A percentile compares a stretch with the other conserved stretches of the same genome.
Evolutionary conservation across 1,140 invertebrate species (phyloP).

Genomic region (Drosophila insularis): DNA sequence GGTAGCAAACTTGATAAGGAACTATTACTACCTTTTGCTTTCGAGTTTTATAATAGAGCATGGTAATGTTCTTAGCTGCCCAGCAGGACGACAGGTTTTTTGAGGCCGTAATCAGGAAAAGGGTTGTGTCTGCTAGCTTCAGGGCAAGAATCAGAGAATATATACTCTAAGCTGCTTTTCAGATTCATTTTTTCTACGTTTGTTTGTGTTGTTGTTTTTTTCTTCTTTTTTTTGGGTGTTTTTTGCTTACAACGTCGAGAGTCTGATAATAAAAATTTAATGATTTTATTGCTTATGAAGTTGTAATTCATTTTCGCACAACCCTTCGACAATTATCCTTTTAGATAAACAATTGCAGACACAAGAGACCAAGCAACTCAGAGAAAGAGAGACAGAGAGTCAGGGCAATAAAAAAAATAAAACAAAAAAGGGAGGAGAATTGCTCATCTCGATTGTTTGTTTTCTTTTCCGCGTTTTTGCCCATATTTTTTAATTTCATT

Average conservation of each 20-base stretch:
- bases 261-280: conserved; percentile 71
- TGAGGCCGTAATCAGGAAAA: conserved; percentile 1
- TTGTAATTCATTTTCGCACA: conserved; percentile 73
- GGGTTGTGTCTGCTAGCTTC: conserved; percentile 15
- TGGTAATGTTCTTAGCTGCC: background rate
- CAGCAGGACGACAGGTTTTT: conserved; percentile 39
- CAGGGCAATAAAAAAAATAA: conserved; percentile 18
- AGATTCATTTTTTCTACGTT: conserved; percentile 27
- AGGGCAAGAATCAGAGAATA: conserved; percentile 2
- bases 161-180: conserved; percentile 36
- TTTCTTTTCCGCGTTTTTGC: conserved; percentile 70
- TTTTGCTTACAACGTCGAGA: conserved; percentile 9
- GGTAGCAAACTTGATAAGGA: background rate
- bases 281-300: conserved; percentile 80
- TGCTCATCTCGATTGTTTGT: conserved; percentile 44
- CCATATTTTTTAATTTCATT: conserved; percentile 54
- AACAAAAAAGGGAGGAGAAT: background rate
- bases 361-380: background rate
- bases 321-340: conserved; percentile 75
- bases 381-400: background rate
- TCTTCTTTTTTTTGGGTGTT: no score
- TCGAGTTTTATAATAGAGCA: conserved; percentile 14
- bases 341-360: conserved; percentile 77
- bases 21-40: background rate
- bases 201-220: background rate